Base-by-base conservation (phyloP, 2,888 invertebrate genomes). In the Chaetoderma sp. region DNA sequence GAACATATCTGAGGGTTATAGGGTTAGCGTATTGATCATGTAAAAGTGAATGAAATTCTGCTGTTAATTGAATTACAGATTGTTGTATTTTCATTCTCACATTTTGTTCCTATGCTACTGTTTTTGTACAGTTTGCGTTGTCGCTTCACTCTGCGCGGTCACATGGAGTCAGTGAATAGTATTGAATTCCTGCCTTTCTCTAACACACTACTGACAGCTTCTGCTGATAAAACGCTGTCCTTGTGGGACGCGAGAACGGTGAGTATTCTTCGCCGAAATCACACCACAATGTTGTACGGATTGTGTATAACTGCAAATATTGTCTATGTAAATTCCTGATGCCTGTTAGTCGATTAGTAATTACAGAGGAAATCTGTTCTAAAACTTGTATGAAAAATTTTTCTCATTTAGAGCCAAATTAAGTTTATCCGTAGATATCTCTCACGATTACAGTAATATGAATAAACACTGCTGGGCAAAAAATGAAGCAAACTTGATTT, bases 191-290 rank as follows among this genome's bases (percentile, higher is more conserved):
- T 86, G 6, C 83, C 83, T 1, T 84, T 75, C 72, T 86, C 85
- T 54, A 87, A 86, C 77, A 84, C 81, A 10, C 71, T 87, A 4
- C 70, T 85, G 36, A 84, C 86, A 2, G 78, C 81, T 55, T 87
- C 86, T 30, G 83, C 86, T 42, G 87, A 87, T 67, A 86, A 86
- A 70, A 87, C 86, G 4, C 32, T 87, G 16, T 84, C 84, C 30
- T 72, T 87, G 21, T 87, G 87, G 87, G 87, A 87, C 75, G 84
- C 82, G 16, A 79, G 86, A 68, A 84, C 81, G 5, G 86, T 86
- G 69, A 76, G 81, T 72, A 36, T 21, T 33, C 36, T 32, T 10
- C n/a, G n/a, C n/a, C n/a, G n/a, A n/a, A n/a, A n/a, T n/a, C n/a
- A n/a, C n/a, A n/a, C n/a, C n/a, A 49, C 18, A 13, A n/a, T n/a